Evolutionary conservation across 2,797 vertebrate genomes (phyloP).

Genomic region (Danio choprae): DNA sequence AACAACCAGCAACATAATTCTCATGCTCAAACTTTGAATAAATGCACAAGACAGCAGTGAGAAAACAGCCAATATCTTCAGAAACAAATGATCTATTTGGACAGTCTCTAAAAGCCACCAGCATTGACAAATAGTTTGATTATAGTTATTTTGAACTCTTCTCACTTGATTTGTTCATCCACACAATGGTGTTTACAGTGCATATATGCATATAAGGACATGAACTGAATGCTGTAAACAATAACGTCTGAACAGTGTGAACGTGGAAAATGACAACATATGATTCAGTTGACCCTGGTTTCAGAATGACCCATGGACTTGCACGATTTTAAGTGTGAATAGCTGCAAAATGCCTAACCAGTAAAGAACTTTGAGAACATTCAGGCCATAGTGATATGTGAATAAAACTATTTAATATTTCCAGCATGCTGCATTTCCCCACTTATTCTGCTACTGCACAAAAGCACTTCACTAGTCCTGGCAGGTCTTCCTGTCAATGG

Average conservation of each 20-base stretch:
- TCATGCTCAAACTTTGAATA: no score
- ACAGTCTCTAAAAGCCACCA: no score
- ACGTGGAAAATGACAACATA: neutral
- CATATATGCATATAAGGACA: neutral
- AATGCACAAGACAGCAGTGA: no score
- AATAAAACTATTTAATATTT: neutral
- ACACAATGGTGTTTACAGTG: neutral
- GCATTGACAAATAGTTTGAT: no score
- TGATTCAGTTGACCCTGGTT: neutral
- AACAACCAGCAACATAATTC: no score
- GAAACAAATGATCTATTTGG: no score
- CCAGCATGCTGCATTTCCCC: neutral
- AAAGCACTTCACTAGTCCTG: neutral
- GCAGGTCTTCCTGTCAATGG: slow-evolving; percentile 19
- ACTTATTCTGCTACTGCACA: neutral
- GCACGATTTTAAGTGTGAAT: neutral
- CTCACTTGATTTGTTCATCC: no score
- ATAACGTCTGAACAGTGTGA: neutral
- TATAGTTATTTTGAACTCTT: no score
- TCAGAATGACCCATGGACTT: neutral
- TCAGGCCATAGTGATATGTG: neutral
- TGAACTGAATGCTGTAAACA: no score
- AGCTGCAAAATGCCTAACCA: neutral
- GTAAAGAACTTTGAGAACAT: neutral
- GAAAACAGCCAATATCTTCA: no score